Base-by-base conservation (phyloP, 37 sponge, comb jelly and placozoan genomes). In the Crambe crambe region DNA sequence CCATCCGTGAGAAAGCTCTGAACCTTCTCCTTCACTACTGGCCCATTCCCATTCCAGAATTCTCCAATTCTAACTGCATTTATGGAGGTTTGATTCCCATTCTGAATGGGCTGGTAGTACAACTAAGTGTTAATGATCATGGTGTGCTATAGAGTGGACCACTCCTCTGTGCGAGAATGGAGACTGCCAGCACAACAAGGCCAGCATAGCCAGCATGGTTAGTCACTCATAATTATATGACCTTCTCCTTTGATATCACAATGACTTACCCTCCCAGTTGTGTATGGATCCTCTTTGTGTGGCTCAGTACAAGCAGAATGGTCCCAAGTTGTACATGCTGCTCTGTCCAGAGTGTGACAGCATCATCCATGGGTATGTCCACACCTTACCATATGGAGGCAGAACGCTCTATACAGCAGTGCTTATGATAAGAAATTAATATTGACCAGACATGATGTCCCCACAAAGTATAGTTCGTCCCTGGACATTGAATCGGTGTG, bases 11-110 rank as follows among this genome's bases (percentile, higher is more conserved):
- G 12, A 89, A 78, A 39, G 84, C 89, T 23, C 54, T 89, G 9
- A 74, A 74, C 22, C 44, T 89, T 5, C 65, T 89, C 25, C 70
- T 79, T n/a, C 85, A 79, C 60, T 89, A 89, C 83, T 89, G 89
- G 89, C 80, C 83, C 30, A 58, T 66, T 37, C 78, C 72, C 51
- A 58, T 75, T n/a, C 65, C 63, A 35, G 87, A 87, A 30, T 63
- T 72, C 73, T 29, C 68, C 34, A 80, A 61, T 23, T 42, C 81
- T 25, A 56, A 60, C 5, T 27, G 26, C 57, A 27, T 10, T 31
- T 66, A 34, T 63, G 79, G 82, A 76, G 76, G 82, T 77, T 5
- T 18, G 68, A 5, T 18, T 68, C 39, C 39, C 39, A 29, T 70
- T 42, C 70, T 42, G 23, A 2, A 17, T 22, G 2, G 2, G 2